Conservation (phyloP, 2,797 vertebrate species). For the Sebastes nivosus region DNA sequence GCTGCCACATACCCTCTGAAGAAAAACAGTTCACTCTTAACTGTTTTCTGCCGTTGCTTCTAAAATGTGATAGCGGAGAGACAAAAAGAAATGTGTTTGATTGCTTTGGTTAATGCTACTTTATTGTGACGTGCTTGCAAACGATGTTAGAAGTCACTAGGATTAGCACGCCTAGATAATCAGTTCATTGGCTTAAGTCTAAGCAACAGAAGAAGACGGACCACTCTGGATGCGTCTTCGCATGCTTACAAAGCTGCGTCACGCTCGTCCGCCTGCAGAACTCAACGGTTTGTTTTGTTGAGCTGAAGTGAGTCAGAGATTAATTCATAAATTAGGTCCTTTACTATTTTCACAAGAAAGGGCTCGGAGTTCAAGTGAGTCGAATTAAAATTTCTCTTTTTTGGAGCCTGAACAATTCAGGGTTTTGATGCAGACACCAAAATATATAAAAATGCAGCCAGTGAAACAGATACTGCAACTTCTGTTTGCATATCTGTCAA, state of each 20-base stretch:
- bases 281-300: conserved; percentile 19
- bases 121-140: conserved; percentile 11
- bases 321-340: not conserved
- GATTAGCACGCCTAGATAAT: conserved; percentile 33
- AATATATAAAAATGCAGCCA: not conserved
- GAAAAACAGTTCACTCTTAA: not conserved
- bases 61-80: not conserved
- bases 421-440: not conserved
- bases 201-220: not conserved
- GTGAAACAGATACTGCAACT: not conserved
- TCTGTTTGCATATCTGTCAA: not conserved
- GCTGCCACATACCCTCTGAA: not conserved
- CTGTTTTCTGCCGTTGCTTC: not conserved
- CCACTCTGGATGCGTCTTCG: conserved; percentile 6
- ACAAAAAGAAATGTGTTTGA: not conserved
- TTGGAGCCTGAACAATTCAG: not conserved
- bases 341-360: not conserved
- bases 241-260: conserved; percentile 15
- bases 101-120: not conserved
- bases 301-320: conserved; percentile 5
- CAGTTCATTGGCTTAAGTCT: conserved; percentile 36
- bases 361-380: not conserved
- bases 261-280: conserved; percentile 14
- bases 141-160: conserved; percentile 21
- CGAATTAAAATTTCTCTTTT: not conserved